phyloP scores from a whole-genome alignment of 2,797 vertebrate species.

The Poecilia wingei region DNA sequence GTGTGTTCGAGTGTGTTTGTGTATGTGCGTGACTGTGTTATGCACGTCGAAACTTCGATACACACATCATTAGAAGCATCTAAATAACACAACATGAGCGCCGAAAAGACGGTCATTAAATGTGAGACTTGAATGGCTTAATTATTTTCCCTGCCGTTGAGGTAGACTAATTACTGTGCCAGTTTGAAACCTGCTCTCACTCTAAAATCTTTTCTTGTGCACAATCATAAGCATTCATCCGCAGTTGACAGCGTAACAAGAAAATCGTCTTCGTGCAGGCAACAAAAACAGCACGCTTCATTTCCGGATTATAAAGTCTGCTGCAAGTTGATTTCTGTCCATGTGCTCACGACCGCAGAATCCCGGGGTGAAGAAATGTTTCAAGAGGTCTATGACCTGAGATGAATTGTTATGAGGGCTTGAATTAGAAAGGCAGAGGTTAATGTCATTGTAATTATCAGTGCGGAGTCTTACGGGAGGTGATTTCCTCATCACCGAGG shows the following conservation, averaged over 20 bases:
- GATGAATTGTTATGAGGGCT: slow-evolving; percentile 66
- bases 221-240: slow-evolving; percentile 25
- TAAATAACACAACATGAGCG: slow-evolving; percentile 67
- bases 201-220: slow-evolving; percentile 35
- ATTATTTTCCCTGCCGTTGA: slow-evolving; percentile 68
- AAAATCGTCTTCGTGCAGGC: slow-evolving; percentile 38
- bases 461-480: slow-evolving; percentile 65
- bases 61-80: slow-evolving; percentile 72
- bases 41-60: slow-evolving; percentile 40
- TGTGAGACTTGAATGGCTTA: slow-evolving; percentile 72
- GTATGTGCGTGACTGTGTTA: slow-evolving; percentile 20
- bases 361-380: slow-evolving; percentile 56
- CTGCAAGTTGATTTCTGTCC: slow-evolving; percentile 41
- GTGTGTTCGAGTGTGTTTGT: slow-evolving; percentile 13
- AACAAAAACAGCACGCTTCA: slow-evolving; percentile 29
- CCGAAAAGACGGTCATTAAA: slow-evolving; percentile 66
- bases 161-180: slow-evolving; percentile 71
- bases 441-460: slow-evolving; percentile 84
- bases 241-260: slow-evolving; percentile 34
- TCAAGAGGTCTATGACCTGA: slow-evolving; percentile 56
- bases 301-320: slow-evolving; percentile 43
- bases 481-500: slow-evolving; percentile 77
- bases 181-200: slow-evolving; percentile 57
- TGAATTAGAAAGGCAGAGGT: slow-evolving; percentile 82
- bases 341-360: slow-evolving; percentile 33